phyloP scores from a whole-genome alignment of 2,113 vertebrate species.

The Cettia cetti region DNA sequence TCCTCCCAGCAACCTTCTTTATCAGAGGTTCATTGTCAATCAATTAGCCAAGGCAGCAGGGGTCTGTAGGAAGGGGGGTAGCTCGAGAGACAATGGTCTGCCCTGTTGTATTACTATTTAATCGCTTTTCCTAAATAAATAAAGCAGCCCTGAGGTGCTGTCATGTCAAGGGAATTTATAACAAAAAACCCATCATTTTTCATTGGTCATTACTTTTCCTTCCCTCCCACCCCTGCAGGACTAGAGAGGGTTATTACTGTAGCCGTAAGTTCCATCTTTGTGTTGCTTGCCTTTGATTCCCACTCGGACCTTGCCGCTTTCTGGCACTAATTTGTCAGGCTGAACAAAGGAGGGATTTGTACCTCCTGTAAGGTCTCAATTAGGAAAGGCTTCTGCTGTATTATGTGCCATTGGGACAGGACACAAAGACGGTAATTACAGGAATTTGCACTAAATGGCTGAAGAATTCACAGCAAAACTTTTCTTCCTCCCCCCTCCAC shows the following conservation, averaged over 20 bases:
- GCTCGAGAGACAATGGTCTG: conserved; percentile 68
- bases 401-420: conserved; percentile 80
- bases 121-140: conserved; percentile 88
- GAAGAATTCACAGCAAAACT: conserved; percentile 85
- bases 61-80: conserved; percentile 66
- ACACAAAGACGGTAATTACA: conserved; percentile 87
- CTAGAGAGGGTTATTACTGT: conserved; percentile 87
- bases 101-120: conserved; percentile 83
- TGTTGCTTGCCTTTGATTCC: conserved; percentile 83
- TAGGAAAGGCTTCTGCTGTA: conserved; percentile 85
- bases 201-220: conserved; percentile 78
- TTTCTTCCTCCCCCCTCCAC: conserved; percentile 29
- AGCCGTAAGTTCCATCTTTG: conserved; percentile 88
- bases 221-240: conserved; percentile 66
- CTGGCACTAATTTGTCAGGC: conserved; percentile 88
- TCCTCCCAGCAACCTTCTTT: conserved; percentile 76
- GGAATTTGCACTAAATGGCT: conserved; percentile 88
- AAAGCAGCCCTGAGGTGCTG: conserved; percentile 81
- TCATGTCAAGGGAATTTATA: conserved; percentile 84
- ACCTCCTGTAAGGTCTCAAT: conserved; percentile 88
- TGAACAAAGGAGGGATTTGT: conserved; percentile 86
- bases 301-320: conserved; percentile 86
- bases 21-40: conserved; percentile 81
- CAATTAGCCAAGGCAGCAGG: conserved; percentile 80
- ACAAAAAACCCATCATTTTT: conserved; percentile 75